Base-by-base conservation (phyloP, 2,113 vertebrate genomes). In the Vidua chalybeata region DNA sequence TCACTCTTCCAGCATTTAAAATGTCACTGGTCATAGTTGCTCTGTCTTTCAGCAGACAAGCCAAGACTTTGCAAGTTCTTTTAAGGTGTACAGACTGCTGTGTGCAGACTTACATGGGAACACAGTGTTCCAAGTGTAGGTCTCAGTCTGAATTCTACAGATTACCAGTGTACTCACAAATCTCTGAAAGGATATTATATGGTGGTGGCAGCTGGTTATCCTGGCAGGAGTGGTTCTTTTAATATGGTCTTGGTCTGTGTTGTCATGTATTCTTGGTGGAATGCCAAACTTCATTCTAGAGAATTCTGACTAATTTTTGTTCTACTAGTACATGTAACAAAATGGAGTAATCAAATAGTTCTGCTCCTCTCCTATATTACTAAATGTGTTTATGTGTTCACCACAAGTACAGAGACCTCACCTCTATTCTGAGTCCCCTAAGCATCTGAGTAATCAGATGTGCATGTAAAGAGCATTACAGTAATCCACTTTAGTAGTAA, bases 341-440 rank as follows among this genome's bases (percentile, higher is more conserved):
- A 88, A 61, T 23, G 28, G 33, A 89, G 33, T 59, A 21, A 82
- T 41, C 15, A 33, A 23, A 41, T 26, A 76, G 31, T 15, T 77
- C 2, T 56, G 30, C 17, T 66, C 3, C 49, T 69, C n/a, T 87
- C 54, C 79, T 69, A 12, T 4, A 15, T 52, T 62, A 46, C 11
- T 21, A 17, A 27, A 23, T 0, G 0, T 66, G 18, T 46, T 80
- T 30, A 9, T 41, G 5, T 27, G n/a, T 27, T 94, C n/a, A 31
- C 30, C 12, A 5, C 45, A 15, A 71, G 67, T 86, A 83, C 73
- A 46, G n/a, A 83, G 37, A 58, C 28, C 21, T 90, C 46, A 66
- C n/a, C 46, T 90, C 55, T 85, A 2, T 73, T 76, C n/a, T 72
- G 87, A 63, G 75, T 86, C 55, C 67, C n/a, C 49, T 73, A 76